Evolutionary conservation across 1,140 invertebrate genomes (phyloP).

Genomic region (Drosophila ficusphila): DNA sequence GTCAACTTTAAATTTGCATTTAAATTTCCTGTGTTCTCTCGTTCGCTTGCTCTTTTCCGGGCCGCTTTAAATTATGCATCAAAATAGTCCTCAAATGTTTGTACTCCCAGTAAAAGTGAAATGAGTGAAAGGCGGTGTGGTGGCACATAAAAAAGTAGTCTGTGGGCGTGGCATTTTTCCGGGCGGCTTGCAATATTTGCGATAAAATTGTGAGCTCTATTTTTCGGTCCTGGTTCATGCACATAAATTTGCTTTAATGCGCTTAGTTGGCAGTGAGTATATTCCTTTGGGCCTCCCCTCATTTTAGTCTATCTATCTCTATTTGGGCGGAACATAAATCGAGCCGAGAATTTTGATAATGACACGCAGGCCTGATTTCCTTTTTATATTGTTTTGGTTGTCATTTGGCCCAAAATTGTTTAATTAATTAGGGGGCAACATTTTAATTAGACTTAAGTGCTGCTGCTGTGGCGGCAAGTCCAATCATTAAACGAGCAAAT

Average conservation of each 20-base stretch:
- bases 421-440: constrained; percentile 75
- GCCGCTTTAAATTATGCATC: constrained; percentile 69
- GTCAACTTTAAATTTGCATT: constrained; percentile 64
- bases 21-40: constrained; percentile 31
- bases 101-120: constrained; percentile 57
- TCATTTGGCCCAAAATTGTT: constrained; percentile 52
- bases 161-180: constrained; percentile 36
- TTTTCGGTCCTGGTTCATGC: constrained; percentile 37
- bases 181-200: constrained; percentile 56
- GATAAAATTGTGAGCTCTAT: constrained; percentile 49
- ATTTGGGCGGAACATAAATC: constrained; percentile 63
- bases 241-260: constrained; percentile 77
- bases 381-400: constrained; percentile 14
- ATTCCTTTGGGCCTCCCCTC: background rate
- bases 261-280: constrained; percentile 59
- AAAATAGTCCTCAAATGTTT: constrained; percentile 45
- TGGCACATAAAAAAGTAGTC: constrained; percentile 17
- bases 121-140: constrained; percentile 34
- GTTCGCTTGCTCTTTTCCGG: constrained; percentile 7
- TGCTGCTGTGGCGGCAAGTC: constrained; percentile 24
- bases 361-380: constrained; percentile 44
- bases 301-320: constrained; percentile 36
- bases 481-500: constrained; percentile 67
- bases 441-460: constrained; percentile 80
- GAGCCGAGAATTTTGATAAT: constrained; percentile 71